Evolutionary conservation across 2,797 vertebrate genomes (phyloP), one percentile per base, ranked within the genome.

Genomic region (Mustela erminea): DNA sequence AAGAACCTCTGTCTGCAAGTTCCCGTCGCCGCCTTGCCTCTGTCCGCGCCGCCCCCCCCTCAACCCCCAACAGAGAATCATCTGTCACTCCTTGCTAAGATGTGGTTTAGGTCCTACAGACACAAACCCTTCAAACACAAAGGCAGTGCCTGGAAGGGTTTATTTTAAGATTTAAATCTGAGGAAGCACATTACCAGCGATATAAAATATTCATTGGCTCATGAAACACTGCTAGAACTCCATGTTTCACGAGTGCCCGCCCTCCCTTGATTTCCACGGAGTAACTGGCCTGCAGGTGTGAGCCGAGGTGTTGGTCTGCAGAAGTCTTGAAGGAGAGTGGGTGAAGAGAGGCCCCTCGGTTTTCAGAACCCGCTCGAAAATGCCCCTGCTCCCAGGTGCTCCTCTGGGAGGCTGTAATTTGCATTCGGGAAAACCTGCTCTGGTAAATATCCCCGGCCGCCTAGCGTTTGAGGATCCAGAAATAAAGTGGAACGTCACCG

Each of bases 81-180:
- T 62, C 87, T 68, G 80, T 90, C n/a, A 70, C 84, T 89, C 41
- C 75, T 85, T 41, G 56, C 74, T 93, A n/a, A 74, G 87, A 87
- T 38, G 32, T 32, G 58, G 83, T 87, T 97, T 68, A 54, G 96
- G 90, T 92, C 90, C 46, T 96, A 90, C 78, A 96, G 97, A 96
- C 12, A 62, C 49, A 86, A 96, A 12, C 87, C 70, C 7, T 80
- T 91, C 66, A 94, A 56, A 97, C 93, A 96, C 91, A 90, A 95
- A 81, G 2, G 3, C 49, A 1, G 68, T 95, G 96, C 97, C 97
- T 94, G 87, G 96, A 52, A 95, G 74, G 91, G 58, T 96, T 98
- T 98, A 98, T 98, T 98, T 98, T 98, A 98, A 98, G 98, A 98
- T 94, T 96, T 56, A 18, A 98, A 97, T 98, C 97, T 98, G 97